phyloP scores from a whole-genome alignment of 2,113 vertebrate genomes.

The Notiomystis cincta region DNA sequence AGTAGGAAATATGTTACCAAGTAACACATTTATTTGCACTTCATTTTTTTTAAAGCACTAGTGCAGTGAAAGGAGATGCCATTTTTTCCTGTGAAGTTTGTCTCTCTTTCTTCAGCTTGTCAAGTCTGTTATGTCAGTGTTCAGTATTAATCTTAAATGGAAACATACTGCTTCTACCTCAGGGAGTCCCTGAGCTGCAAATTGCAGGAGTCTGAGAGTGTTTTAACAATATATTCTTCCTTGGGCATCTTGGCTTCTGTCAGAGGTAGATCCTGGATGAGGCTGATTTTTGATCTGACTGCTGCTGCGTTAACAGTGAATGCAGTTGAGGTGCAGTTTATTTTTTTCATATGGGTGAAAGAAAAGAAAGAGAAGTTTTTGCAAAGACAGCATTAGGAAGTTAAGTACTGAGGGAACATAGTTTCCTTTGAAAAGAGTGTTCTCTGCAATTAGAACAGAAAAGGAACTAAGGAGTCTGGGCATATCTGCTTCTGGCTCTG shows the following conservation, averaged over 20 bases:
- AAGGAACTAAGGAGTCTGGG: background rate
- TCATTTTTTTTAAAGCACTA: background rate
- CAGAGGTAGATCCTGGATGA: background rate
- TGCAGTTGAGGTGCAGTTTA: background rate
- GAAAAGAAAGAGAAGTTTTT: background rate
- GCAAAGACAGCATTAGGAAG: background rate
- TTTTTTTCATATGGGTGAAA: background rate
- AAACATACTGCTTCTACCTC: background rate
- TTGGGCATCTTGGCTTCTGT: background rate
- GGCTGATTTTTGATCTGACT: background rate
- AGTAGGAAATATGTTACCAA: constrained; percentile 16
- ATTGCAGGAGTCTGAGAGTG: background rate
- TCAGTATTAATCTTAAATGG: background rate
- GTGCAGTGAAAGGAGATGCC: background rate
- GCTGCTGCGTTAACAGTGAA: background rate
- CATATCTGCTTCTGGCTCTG: background rate
- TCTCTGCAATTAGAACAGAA: background rate
- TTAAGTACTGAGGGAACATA: background rate
- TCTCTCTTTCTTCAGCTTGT: constrained; percentile 32
- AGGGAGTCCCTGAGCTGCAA: constrained; percentile 21
- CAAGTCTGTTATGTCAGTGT: constrained; percentile 9
- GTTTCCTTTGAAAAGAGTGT: background rate
- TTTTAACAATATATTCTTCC: background rate
- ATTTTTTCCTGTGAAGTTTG: background rate
- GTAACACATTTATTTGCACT: constrained; percentile 17